These are phyloP conservation scores for Tribolium castaneum DNA, from an alignment of 1,140 invertebrate genomes.

Conservation along the genomic window DNA sequence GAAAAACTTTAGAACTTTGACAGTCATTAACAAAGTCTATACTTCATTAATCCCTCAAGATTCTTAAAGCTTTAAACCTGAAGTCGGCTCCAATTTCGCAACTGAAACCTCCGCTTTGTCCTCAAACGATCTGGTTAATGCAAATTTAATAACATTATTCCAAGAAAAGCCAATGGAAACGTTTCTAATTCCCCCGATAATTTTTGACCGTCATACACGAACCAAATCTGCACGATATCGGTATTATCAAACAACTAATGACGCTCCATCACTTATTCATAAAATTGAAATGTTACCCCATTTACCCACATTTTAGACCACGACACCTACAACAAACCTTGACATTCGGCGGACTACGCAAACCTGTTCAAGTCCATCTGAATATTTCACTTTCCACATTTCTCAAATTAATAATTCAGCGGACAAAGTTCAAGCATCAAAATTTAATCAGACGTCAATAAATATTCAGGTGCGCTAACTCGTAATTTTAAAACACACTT, in stretches of 20 bases:
- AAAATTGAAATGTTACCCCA: background rate
- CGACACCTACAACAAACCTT: background rate
- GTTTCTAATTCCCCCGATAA: conserved; percentile 1
- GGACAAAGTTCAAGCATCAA: no score
- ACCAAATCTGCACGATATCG: conserved; percentile 15
- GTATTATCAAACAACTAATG: background rate
- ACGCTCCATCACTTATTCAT: background rate
- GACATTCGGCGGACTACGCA: background rate
- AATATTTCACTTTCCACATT: no score
- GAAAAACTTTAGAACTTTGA: conserved; percentile 33
- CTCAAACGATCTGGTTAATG: background rate
- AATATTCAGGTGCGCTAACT: no score
- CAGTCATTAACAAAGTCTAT: conserved; percentile 35
- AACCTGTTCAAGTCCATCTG: no score
- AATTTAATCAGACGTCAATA: no score
- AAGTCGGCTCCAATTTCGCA: background rate
- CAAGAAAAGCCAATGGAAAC: background rate
- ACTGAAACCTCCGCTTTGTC: background rate
- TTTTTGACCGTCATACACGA: conserved; percentile 1
- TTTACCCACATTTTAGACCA: background rate
- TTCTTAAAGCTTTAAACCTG: conserved; percentile 8
- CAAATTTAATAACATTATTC: background rate
- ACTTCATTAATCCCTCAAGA: conserved; percentile 26
- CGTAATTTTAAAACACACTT: no score
- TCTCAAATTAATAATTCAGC: no score